Percentiles rank a stretch among this genome's conserved stretches.
These are phyloP conservation scores for Protaetia brevitarsis DNA, from an alignment of 1,140 invertebrate species.

Conservation along the genomic window DNA sequence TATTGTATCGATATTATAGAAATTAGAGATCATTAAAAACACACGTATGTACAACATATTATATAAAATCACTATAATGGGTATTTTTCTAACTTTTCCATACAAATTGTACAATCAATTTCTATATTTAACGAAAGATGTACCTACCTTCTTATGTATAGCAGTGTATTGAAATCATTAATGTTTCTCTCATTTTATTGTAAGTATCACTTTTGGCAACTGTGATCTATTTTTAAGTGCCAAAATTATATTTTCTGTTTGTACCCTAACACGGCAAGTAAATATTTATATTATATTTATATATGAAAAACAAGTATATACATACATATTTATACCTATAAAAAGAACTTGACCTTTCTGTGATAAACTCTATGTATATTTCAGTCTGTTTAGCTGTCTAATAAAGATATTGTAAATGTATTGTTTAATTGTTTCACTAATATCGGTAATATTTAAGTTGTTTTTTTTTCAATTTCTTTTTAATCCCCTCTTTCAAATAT, in stretches of 20 bases:
- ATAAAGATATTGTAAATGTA: not conserved
- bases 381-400: not conserved
- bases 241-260: conserved; percentile 8
- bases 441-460: no score
- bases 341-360: conserved; percentile 15
- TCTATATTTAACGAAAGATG: not conserved
- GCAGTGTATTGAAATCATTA: not conserved
- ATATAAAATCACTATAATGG: no score
- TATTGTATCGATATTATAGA: no score
- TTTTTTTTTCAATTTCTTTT: no score
- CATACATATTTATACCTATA: conserved; percentile 14
- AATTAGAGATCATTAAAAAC: no score
- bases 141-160: not conserved
- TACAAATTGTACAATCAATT: no score
- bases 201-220: conserved; percentile 9
- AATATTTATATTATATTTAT: no score
- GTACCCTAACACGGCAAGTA: not conserved
- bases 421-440: no score
- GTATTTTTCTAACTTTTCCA: no score
- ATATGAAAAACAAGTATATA: no score
- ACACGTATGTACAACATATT: no score
- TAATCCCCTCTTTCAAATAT: no score
- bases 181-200: not conserved
- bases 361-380: conserved; percentile 19
- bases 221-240: conserved; percentile 21